Base-by-base conservation (phyloP, 2,888 invertebrate genomes). In the Petrolisthes manimaculis region DNA sequence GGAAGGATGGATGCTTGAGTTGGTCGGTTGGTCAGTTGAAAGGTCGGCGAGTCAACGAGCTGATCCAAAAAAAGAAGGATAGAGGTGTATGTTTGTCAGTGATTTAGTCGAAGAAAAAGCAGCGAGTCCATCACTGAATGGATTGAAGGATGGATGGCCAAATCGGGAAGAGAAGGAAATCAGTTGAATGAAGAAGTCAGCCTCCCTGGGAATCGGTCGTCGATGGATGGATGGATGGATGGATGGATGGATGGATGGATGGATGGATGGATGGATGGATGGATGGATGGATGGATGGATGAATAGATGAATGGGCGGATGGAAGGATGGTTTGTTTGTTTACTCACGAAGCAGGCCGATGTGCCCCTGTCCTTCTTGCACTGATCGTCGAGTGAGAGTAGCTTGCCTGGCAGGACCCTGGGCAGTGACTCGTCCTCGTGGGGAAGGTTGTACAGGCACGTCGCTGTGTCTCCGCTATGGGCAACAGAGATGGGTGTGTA, bases 291-390 rank as follows among this genome's bases (percentile, higher is more conserved):
- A 37, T 37, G 37, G 37, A 37, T 37, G 37, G 2, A 37, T 37
- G 37, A n/a, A n/a, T n/a, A n/a, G n/a, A n/a, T n/a, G n/a, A n/a
- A n/a, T n/a, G n/a, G n/a, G 67, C 14, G 9, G 67, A 3, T 67
- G 12, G n/a, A 12, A 1, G 71, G 78, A n/a, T 12, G 67, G 18
- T 12, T 54, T 67, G 71, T 21, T 18, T 24, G 74, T 53, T 14
- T 79, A 90, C 90, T 89, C 83, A 90, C 90, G 92, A 96, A 96
- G 93, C 96, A 96, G 18, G 96, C 95, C 93, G 96, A 97, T 75
- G 97, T 98, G 92, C 98, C 98, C 92, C 98, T 95, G 93, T 98
- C 98, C 92, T 97, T 95, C 91, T 97, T 95, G 93, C 98, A 98
- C 93, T 98, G 98, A 56, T 97, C 97, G 93, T 98, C 98, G 92